Conservation (phyloP, 2,797 vertebrate genomes). For the Sphenopsis melanotis region DNA sequence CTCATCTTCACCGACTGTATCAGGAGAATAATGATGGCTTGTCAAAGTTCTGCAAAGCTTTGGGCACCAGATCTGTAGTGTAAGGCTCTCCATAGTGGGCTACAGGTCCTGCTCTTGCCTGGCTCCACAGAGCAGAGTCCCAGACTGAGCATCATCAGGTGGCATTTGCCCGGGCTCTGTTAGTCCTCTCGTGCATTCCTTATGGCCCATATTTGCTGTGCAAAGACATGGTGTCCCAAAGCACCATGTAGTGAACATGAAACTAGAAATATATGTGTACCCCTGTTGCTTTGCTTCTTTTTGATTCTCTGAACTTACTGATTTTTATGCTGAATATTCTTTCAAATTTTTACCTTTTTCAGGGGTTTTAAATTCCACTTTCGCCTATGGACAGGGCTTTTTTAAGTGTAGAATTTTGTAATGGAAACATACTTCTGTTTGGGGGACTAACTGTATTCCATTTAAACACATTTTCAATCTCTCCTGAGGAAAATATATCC, state of each 20-base stretch:
- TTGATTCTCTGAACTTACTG: not conserved
- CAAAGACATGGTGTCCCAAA: not conserved
- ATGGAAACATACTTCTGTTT: not conserved
- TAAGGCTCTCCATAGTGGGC: not conserved
- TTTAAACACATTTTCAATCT: not conserved
- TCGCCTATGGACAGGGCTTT: not conserved
- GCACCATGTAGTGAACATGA: not conserved
- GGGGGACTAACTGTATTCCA: not conserved
- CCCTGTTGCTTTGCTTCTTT: not conserved
- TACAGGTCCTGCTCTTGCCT: not conserved
- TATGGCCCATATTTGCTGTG: not conserved
- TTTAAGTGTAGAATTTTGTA: not conserved
- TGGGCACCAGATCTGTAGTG: not conserved
- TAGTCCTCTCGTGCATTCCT: not conserved
- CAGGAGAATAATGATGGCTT: not conserved
- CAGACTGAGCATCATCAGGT: not conserved
- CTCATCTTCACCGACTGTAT: accelerated
- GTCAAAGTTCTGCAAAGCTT: not conserved
- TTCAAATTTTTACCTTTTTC: not conserved
- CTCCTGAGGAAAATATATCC: not conserved
- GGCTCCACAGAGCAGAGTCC: not conserved
- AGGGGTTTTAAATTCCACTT: not conserved
- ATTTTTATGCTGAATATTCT: not conserved
- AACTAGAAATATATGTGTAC: accelerated
- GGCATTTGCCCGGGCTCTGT: not conserved